phyloP scores from a whole-genome alignment of 2,113 vertebrate species.

The Sapayoa aenigma region DNA sequence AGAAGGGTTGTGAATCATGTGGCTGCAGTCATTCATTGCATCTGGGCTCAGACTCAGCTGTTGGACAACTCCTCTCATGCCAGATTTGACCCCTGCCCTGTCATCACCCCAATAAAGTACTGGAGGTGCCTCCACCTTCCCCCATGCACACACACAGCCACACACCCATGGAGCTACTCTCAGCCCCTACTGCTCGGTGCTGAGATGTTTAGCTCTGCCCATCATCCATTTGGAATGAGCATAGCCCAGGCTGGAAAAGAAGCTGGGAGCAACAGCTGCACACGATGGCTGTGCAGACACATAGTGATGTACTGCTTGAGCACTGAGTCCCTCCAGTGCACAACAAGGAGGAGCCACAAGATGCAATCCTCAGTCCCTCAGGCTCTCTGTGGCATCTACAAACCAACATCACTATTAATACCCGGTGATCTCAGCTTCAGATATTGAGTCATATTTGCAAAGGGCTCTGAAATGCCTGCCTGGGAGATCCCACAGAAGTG shows the following conservation, averaged over 20 bases:
- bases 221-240: not conserved
- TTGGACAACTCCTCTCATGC: not conserved
- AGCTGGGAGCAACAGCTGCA: not conserved
- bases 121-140: not conserved
- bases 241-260: not conserved
- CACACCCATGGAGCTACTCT: not conserved
- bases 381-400: not conserved
- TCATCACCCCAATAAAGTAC: not conserved
- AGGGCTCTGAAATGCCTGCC: not conserved
- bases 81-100: not conserved
- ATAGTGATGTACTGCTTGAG: not conserved
- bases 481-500: not conserved
- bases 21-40: fast-evolving
- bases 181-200: not conserved
- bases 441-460: not conserved
- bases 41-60: not conserved
- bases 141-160: fast-evolving
- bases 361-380: not conserved
- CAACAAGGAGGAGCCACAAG: not conserved
- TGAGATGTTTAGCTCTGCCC: not conserved
- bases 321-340: not conserved
- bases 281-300: not conserved
- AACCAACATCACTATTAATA: not conserved
- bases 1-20: fast-evolving
- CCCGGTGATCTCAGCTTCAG: not conserved